Evolutionary conservation across 2,888 invertebrate species (phyloP).

Genomic region (Eupithecia dodoneata): DNA sequence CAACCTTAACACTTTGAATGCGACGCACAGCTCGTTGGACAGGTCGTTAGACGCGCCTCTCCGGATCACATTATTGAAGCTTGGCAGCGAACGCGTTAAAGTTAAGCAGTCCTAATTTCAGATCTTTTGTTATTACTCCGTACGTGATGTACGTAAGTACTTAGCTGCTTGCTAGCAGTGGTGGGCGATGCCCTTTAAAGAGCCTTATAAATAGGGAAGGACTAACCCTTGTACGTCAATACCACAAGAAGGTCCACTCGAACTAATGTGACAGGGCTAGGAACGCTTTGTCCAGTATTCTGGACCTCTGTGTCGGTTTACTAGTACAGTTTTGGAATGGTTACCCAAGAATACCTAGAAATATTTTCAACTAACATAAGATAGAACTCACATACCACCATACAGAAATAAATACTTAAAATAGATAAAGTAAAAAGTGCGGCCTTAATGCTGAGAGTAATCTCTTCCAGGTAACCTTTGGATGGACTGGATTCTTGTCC

Average conservation of each 20-base stretch:
- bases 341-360: not conserved
- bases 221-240: constrained; percentile 35
- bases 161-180: constrained; percentile 1
- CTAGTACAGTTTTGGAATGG: not conserved
- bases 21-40: not conserved
- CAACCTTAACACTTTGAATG: not conserved
- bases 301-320: not conserved
- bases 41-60: too few relatives aligned
- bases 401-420: too few relatives aligned
- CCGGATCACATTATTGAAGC: not conserved
- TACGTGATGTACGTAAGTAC: not conserved
- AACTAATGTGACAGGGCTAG: constrained; percentile 25
- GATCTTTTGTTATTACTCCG: not conserved
- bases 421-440: too few relatives aligned
- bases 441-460: too few relatives aligned
- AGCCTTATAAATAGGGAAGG: constrained; percentile 26
- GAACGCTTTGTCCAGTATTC: not conserved
- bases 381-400: too few relatives aligned
- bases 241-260: constrained; percentile 28
- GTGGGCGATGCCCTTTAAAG: constrained; percentile 8
- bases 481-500: too few relatives aligned
- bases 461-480: too few relatives aligned
- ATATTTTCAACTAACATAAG: not conserved
- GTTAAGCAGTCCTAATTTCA: not conserved
- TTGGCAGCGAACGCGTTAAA: not conserved